Evolutionary conservation across 2,888 invertebrate species (phyloP).

Genomic region (Seira musarum): DNA sequence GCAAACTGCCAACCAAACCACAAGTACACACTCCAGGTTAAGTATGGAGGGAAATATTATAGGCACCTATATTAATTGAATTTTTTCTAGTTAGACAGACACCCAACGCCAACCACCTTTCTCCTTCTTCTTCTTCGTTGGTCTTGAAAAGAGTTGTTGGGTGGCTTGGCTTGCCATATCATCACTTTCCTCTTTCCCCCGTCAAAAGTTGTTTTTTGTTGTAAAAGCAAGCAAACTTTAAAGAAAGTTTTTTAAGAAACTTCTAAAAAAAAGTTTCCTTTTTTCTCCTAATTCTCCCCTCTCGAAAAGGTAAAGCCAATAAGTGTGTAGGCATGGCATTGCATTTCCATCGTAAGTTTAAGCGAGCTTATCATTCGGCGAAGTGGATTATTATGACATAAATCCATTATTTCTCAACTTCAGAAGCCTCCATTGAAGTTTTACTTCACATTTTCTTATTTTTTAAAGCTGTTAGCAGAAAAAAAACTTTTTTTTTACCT

Average conservation of each 20-base stretch:
- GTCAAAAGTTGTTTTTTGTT: not conserved
- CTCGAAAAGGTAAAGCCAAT: no score
- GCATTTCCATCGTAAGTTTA: not conserved
- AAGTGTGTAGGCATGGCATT: no score
- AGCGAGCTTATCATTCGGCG: not conserved
- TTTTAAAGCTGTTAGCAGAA: not conserved
- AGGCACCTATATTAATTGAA: no score
- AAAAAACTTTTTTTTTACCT: conserved; percentile 17
- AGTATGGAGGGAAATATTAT: no score
- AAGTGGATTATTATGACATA: not conserved
- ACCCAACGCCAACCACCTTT: no score
- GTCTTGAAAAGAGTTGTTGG: no score
- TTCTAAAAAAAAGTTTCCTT: not conserved
- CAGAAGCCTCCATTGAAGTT: not conserved
- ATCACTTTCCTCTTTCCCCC: not conserved
- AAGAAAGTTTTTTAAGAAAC: not conserved
- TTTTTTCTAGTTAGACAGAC: no score
- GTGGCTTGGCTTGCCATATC: not conserved
- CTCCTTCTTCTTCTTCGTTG: no score
- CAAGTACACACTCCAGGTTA: no score
- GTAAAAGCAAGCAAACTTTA: not conserved
- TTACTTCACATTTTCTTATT: not conserved
- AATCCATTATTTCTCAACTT: not conserved
- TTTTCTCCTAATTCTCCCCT: not conserved
- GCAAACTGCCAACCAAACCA: no score